Percentiles rank a stretch among this genome's conserved stretches.
Conservation (phyloP, 2,113 vertebrate genomes). For the Andinoacara biseriatus region DNA sequence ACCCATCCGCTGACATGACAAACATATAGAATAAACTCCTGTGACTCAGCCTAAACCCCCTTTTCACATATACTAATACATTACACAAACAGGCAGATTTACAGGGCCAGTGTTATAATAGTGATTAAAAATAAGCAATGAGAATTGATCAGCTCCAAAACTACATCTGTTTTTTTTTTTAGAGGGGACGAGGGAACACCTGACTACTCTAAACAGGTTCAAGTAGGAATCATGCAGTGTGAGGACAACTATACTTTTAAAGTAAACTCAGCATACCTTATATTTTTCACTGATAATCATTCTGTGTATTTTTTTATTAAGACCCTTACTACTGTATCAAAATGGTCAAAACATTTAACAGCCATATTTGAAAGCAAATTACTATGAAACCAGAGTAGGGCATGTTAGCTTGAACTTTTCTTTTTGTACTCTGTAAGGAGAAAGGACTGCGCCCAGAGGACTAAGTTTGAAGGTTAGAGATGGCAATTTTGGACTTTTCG, state of each 20-base stretch:
- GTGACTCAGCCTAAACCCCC: constrained; percentile 74
- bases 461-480: too few species aligned
- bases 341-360: not conserved
- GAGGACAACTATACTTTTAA: not conserved
- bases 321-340: not conserved
- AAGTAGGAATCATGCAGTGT: not conserved
- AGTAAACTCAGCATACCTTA: not conserved
- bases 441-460: too few species aligned
- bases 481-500: not conserved
- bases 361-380: not conserved
- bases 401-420: too few species aligned
- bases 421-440: too few species aligned
- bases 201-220: not conserved
- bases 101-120: constrained; percentile 78
- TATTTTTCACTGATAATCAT: not conserved
- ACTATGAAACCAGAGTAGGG: too few species aligned
- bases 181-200: constrained; percentile 15
- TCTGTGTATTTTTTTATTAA: not conserved
- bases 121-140: constrained; percentile 87
- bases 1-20: constrained; percentile 81
- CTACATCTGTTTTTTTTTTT: constrained; percentile 26
- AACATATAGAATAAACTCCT: constrained; percentile 86
- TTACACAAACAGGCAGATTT: not conserved
- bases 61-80: constrained; percentile 19
- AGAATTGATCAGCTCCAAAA: constrained; percentile 34